Base-by-base conservation (phyloP, 2,797 vertebrate genomes). In the Chaenodraco wilsoni region DNA sequence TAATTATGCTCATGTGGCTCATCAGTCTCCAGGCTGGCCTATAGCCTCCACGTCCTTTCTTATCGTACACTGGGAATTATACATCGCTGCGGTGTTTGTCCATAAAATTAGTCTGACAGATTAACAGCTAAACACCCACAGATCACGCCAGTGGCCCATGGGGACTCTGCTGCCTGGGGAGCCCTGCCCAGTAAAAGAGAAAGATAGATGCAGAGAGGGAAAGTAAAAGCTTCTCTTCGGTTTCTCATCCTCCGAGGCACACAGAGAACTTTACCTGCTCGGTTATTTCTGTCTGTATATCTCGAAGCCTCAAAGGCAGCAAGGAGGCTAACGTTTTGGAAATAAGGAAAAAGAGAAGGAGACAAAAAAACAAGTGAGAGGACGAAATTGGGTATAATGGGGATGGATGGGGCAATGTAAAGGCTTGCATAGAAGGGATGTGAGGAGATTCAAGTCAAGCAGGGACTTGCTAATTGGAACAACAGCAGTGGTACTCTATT, bases 1-100 rank as follows among this genome's bases (percentile, higher is more conserved):
- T 94, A 94, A 94, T 95, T 94, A 94, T 89, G 80, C 87, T 72
- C 76, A 88, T 78, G 88, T 84, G 87, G 83, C 89, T 94, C 93
- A 94, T 94, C 93, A 92, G 92, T 95, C 92, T 92, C 86, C 83
- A 58, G 80, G 75, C 86, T 88, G 88, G 80, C 90, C 92, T 87
- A 44, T 92, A 88, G 89, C 87, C 89, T 63, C 41, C 41, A 57
- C 45, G 75, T 93, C 88, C 80, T 89, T 84, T 78, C 84, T 89
- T 82, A 71, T 90, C 31, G 75, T 68, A 80, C 79, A 88, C 67
- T 69, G 88, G 88, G 90, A 90, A 89, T 88, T 89, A 84, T 81
- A 88, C 82, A 83, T 87, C 49, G 74, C 74, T 63, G 82, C 79
- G 65, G 75, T 88, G 92, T 93, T 95, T 91, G 88, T 89, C 90